Conservation (phyloP, 2,113 vertebrate species). For the Leptosomus discolor region DNA sequence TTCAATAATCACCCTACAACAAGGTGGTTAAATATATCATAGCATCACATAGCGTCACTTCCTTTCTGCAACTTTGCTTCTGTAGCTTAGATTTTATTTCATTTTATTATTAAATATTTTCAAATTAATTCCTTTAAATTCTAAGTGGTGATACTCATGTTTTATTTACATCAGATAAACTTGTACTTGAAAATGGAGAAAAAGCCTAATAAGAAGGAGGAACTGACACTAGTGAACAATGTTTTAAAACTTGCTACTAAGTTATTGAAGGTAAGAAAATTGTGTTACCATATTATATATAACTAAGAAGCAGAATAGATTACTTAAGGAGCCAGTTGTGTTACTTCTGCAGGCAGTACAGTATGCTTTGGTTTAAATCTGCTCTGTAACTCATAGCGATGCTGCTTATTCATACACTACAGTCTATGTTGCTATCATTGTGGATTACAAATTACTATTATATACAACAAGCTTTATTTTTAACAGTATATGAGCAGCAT, state of each 20-base stretch:
- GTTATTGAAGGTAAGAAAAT: conserved; percentile 87
- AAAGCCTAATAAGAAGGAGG: conserved; percentile 99
- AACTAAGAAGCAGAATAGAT: background rate
- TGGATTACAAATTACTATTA: background rate
- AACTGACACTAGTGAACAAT: conserved; percentile 96
- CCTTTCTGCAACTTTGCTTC: background rate
- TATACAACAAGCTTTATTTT: background rate
- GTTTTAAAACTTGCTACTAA: conserved; percentile 98
- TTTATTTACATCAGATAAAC: conserved; percentile 86
- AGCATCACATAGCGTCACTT: background rate
- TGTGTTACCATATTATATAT: background rate
- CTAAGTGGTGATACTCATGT: background rate
- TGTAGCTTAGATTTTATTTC: background rate
- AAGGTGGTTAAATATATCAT: background rate
- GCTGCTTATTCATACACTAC: background rate
- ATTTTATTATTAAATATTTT: background rate
- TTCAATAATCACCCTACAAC: background rate
- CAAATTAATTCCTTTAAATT: background rate
- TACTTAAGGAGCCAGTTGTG: background rate
- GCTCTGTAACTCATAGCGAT: background rate
- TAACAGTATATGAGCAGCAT: background rate
- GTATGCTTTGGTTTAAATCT: background rate
- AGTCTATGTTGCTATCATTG: background rate
- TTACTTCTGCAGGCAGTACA: background rate
- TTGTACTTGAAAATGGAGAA: conserved; percentile 99